Base-by-base conservation (phyloP, 1,140 invertebrate species). In the Micrasema minimum region DNA sequence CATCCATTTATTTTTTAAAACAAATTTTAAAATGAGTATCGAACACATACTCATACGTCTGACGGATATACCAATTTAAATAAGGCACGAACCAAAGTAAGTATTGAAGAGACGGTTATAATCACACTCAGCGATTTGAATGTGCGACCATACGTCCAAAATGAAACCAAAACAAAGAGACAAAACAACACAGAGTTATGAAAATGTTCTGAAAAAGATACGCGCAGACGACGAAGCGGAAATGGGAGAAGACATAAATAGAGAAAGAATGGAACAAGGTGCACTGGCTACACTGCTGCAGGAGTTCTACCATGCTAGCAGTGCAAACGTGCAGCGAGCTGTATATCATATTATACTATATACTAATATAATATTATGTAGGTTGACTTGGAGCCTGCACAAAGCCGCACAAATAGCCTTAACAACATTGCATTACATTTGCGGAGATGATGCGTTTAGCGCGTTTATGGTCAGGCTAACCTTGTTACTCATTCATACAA, bases 161-260 rank as follows among this genome's bases (percentile, higher is more conserved):
- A 50, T 26, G 26, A 31, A 41, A 35, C 12, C 4, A 61, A 69
- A 69, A 69, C 51, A 59, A 69, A 69, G 46, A 22, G 26, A 61
- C 66, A 43, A 66, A 51, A 50, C 35, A 37, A 50, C 53, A 4
- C 1, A n/a, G 57, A 51, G 67, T 69, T 69, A 69, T 69, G 67
- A 51, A 62, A 62, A 51, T 45, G 4, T 16, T 43, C 35, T 41
- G 57, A 53, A 69, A 69, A 69, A 69, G 59, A 67, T 23, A 67
- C 38, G 41, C 31, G 35, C 55, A 31, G 53, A 22, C 57, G 37
- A 67, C 37, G 66, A 64, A 69, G 46, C 67, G 67, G 67, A 69
- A 69, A 69, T 62, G 67, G 48, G 55, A 69, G 55, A 53, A 22
- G 67, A 51, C 57, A 41, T 23, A 69, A 69, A 69, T 69, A 69